Conservation (phyloP, 2,888 invertebrate species). For the Hoplodrina ambigua region DNA sequence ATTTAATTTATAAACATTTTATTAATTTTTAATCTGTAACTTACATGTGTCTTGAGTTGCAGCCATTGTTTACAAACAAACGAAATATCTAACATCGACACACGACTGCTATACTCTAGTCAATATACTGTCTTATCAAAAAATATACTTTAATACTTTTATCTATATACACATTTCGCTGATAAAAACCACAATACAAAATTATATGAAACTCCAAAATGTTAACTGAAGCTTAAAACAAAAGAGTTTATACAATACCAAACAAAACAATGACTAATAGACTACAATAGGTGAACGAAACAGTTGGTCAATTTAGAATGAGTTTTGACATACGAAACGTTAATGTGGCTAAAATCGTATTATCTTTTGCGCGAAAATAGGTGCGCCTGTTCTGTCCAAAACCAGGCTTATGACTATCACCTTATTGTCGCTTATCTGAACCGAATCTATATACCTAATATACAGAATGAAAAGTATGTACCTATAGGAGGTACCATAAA, state of each 20-base stretch:
- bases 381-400: constrained; percentile 2
- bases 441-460: too few relatives aligned
- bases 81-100: background rate
- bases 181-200: background rate
- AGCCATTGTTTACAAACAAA: constrained; percentile 31
- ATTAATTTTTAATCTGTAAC: background rate
- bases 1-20: too few relatives aligned
- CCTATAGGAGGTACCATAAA: too few relatives aligned
- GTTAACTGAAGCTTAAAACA: too few relatives aligned
- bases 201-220: too few relatives aligned
- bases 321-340: background rate
- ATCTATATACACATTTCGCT: background rate
- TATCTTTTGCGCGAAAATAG: background rate
- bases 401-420: background rate
- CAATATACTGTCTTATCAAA: too few relatives aligned
- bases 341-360: too few relatives aligned
- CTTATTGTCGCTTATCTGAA: too few relatives aligned
- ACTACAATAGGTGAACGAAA: too few relatives aligned
- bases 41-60: background rate
- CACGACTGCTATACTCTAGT: background rate
- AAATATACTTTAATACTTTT: background rate
- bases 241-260: too few relatives aligned
- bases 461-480: too few relatives aligned
- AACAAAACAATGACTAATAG: too few relatives aligned
- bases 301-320: background rate